These are phyloP conservation scores for Brachypteracias leptosomus DNA, from an alignment of 2,113 vertebrate genomes.

Conservation along the genomic window DNA sequence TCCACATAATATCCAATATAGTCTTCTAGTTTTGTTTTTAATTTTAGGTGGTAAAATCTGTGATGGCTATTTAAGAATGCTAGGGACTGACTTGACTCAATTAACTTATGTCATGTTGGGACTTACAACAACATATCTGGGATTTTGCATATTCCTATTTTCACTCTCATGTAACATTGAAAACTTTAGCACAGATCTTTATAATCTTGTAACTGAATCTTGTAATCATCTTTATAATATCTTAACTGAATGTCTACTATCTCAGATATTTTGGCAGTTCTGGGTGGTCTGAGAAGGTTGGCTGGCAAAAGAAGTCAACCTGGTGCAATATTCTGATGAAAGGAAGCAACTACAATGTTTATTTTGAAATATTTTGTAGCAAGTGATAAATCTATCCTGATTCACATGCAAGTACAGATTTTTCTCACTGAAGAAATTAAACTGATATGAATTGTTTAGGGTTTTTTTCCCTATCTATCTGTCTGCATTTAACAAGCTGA, in stretches of 20 bases:
- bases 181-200: conserved; percentile 44
- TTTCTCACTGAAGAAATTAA: conserved; percentile 1
- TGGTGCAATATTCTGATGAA: conserved; percentile 42
- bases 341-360: conserved; percentile 7
- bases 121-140: not conserved
- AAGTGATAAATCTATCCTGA: not conserved
- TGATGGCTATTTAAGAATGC: not conserved
- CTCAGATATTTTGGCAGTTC: conserved; percentile 28
- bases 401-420: not conserved
- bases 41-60: not conserved
- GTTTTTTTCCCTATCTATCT: too few relatives aligned
- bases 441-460: too few relatives aligned
- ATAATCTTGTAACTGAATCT: too few relatives aligned
- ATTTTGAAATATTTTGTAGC: conserved; percentile 10
- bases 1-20: not conserved
- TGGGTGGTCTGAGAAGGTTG: not conserved
- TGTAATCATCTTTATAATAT: conserved; percentile 17
- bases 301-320: conserved; percentile 14
- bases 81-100: not conserved
- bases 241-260: conserved; percentile 5
- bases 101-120: not conserved
- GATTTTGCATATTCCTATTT: not conserved
- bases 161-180: not conserved
- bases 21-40: not conserved
- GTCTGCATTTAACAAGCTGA: not conserved